Evolutionary conservation across 2,797 vertebrate genomes (phyloP), one percentile per base, ranked within the genome.

Genomic region (Chelon auratus): DNA sequence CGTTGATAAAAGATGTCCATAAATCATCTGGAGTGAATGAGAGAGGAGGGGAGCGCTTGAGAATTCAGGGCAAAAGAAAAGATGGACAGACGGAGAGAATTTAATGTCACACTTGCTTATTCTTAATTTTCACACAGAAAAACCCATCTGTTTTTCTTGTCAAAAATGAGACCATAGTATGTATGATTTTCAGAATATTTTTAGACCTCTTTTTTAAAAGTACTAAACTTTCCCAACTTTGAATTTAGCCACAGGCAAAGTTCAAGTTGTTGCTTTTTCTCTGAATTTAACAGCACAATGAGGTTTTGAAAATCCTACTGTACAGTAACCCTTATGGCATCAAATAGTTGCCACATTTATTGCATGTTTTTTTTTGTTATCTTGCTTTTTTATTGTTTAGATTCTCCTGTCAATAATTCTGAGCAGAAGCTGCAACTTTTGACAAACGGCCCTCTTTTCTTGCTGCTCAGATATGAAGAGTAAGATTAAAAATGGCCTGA

Each of bases 1-100:
- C 78, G 72, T 66, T 90, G 84, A 93, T 92, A 84, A 88, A 90
- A 87, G 39, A 91, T 83, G 78, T 75, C 63, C 77, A 91, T 92
- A 85, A 88, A 92, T 90, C 89, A 91, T 82, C 62, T 43, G 17
- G 24, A 60, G 51, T 11, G 43, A 57, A 17, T 15, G 52, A 47
- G 30, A 36, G 24, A 18, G 62, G 26, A 30, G 47, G 52, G 26
- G 43, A 18, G 53, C 53, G 33, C 4, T 17, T 15, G 30, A 70
- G 62, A 75, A 77, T 69, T 42, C 47, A 58, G 40, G 17, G 56
- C 48, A 50, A 52, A 52, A 47, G 51, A 42, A 61, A 65, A 74
- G 55, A 69, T 13, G n/a, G 59, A 72, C 39, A 75, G 50, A 79
- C 55, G 75, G 30, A 72, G 18, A 70, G 61, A 81, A 78, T 42